A percentile compares a stretch with the other conserved stretches of the same genome.
These are phyloP conservation scores for Psilopsiagon aymara DNA, from an alignment of 2,113 vertebrate species.

Conservation along the genomic window DNA sequence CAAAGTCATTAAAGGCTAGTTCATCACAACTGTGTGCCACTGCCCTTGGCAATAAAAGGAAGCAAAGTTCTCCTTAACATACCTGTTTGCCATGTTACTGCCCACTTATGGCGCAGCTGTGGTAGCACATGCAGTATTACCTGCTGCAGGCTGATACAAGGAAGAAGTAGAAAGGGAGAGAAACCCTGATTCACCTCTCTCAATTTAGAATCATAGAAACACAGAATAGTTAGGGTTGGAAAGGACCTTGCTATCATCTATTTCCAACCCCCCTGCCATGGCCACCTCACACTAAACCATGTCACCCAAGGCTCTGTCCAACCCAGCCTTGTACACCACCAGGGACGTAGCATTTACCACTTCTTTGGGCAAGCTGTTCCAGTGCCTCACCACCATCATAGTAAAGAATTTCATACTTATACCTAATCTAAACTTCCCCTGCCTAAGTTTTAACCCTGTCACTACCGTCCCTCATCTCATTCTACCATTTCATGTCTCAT, in stretches of 20 bases:
- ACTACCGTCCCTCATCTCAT: not conserved
- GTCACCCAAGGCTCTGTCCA: not conserved
- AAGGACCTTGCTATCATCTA: not conserved
- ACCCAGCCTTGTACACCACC: not conserved
- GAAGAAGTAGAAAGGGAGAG: not conserved
- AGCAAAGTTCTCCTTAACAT: not conserved
- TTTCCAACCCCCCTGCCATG: not conserved
- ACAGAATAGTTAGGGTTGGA: not conserved
- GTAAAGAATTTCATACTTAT: not conserved
- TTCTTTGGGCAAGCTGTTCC: not conserved
- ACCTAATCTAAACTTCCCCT: not conserved
- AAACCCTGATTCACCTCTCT: accelerated
- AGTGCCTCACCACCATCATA: not conserved
- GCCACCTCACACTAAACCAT: not conserved
- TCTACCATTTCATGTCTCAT: not conserved
- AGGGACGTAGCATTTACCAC: not conserved
- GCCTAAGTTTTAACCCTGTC: not conserved
- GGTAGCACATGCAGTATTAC: not conserved
- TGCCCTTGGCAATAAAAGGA: not conserved
- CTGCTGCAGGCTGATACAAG: not conserved
- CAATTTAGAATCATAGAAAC: not conserved
- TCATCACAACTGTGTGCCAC: not conserved
- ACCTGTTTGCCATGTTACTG: not conserved
- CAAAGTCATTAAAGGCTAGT: not conserved
- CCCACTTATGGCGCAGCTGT: not conserved